Percentiles rank a stretch among this genome's conserved stretches.
Conservation (phyloP, 2,797 vertebrate species). For the Amniataba percoides region DNA sequence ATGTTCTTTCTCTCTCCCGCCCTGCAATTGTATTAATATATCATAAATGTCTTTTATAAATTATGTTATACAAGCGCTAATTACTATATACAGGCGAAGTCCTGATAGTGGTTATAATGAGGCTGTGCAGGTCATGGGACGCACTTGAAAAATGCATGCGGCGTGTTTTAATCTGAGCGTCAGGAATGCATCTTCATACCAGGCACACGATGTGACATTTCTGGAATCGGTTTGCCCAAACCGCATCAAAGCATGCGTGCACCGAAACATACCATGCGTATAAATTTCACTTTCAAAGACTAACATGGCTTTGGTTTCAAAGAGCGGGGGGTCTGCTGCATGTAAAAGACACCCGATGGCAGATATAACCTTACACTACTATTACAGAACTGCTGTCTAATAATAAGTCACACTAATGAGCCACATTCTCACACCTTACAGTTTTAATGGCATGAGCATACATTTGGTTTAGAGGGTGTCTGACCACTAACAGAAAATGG, state of each 20-base stretch:
- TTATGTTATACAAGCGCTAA: conserved; percentile 56
- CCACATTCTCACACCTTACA: conserved; percentile 6
- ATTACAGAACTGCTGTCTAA: neutral
- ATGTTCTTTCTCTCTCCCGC: conserved; percentile 37
- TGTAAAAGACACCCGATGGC: neutral
- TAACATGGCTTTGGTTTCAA: neutral
- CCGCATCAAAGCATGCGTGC: neutral
- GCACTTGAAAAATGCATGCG: conserved; percentile 26
- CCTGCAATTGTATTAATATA: conserved; percentile 67
- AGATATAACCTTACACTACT: neutral
- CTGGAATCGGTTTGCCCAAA: conserved; percentile 16
- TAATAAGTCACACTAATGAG: conserved; percentile 8
- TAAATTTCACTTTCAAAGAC: neutral
- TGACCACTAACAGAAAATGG: conserved; percentile 4
- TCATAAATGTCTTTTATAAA: conserved; percentile 63
- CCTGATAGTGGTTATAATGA: conserved; percentile 48
- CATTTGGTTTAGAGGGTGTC: conserved; percentile 1
- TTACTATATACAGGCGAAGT: conserved; percentile 60
- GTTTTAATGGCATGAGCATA: neutral
- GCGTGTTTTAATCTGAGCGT: conserved; percentile 40
- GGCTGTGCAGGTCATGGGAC: conserved; percentile 26
- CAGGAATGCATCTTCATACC: conserved; percentile 4
- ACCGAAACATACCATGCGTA: neutral
- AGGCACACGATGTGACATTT: conserved; percentile 4
- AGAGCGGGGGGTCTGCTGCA: neutral